Base-by-base conservation (phyloP, 37 sponge, comb jelly and placozoan genomes). In the Eunapius fragilis region DNA sequence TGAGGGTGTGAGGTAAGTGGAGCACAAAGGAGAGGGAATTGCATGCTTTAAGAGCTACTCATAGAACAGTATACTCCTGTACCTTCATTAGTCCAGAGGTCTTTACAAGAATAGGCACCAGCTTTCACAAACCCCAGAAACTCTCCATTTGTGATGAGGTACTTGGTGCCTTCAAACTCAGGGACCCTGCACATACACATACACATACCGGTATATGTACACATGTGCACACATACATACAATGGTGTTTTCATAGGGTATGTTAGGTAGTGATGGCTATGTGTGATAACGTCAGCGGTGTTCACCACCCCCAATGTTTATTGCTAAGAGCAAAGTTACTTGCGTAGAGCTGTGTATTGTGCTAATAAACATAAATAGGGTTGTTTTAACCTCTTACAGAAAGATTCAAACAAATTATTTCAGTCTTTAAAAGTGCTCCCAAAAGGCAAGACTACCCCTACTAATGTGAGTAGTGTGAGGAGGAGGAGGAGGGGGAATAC, bases 61-160 rank as follows among this genome's bases (percentile, higher is more conserved):
- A 14, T 30, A 72, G 74, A 72, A 33, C 10, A 7, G 6, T 71
- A 10, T 26, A 12, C 14, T 32, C 2, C n/a, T 33, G 28, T 79
- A 89, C 93, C 97, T 88, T 96, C 95, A n/a, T 92, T 91, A 24
- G 90, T 96, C 97, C 97, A 96, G 27, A 87, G 71, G 28, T 91
- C 90, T 41, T 68, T 84, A 19, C 37, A 80, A 41, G 87, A 68
- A 71, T 96, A 96, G 33, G 91, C 97, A 25, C 92, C 88, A 77
- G 70, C 85, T 22, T 91, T 30, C 4, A 96, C 97, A 86, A 96
- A 96, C 74, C 89, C 84, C 27, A 89, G 72, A 74, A 96, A 96
- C 70, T 96, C 95, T 49, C 80, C 28, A 77, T 96, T 96, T 24
- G 93, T 94, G 23, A 94, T 71, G 5, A 87, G 78, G 68, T 92